Percentiles rank a stretch among this genome's conserved stretches.
phyloP scores from a whole-genome alignment of 2,797 vertebrate species.

The Propithecus perrieri region DNA sequence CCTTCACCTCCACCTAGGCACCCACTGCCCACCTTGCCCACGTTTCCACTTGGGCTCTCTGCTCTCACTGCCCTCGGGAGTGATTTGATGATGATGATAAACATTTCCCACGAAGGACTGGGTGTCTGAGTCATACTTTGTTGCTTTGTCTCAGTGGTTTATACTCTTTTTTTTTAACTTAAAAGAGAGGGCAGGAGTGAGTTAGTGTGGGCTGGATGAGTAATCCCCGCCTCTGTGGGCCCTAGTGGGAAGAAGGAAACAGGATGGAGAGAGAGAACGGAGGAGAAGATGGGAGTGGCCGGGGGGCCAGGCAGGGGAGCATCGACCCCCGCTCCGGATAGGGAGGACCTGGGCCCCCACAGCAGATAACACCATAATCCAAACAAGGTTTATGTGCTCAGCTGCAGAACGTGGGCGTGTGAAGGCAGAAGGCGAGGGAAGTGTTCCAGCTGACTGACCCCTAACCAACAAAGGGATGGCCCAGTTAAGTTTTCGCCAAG shows the following conservation, averaged over 20 bases:
- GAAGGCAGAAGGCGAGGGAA: not conserved
- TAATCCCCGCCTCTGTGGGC: not conserved
- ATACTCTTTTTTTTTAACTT: not conserved
- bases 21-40: not conserved
- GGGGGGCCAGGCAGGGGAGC: not conserved
- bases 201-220: conserved; percentile 18
- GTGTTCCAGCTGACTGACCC: not conserved
- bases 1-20: not conserved
- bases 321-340: not conserved
- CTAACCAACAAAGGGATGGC: not conserved
- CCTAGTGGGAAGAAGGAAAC: conserved; percentile 52
- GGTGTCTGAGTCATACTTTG: not conserved
- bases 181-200: conserved; percentile 46
- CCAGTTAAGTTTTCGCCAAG: not conserved
- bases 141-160: conserved; percentile 17
- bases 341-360: not conserved
- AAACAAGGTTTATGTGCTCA: conserved; percentile 51
- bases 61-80: not conserved
- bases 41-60: not conserved
- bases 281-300: not conserved
- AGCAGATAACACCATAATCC: not conserved
- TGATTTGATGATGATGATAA: not conserved
- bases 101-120: not conserved
- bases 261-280: not conserved
- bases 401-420: not conserved